Evolutionary conservation across 2,888 invertebrate species (phyloP), one percentile per base, ranked within the genome.

Genomic region (Eristalis pertinax): DNA sequence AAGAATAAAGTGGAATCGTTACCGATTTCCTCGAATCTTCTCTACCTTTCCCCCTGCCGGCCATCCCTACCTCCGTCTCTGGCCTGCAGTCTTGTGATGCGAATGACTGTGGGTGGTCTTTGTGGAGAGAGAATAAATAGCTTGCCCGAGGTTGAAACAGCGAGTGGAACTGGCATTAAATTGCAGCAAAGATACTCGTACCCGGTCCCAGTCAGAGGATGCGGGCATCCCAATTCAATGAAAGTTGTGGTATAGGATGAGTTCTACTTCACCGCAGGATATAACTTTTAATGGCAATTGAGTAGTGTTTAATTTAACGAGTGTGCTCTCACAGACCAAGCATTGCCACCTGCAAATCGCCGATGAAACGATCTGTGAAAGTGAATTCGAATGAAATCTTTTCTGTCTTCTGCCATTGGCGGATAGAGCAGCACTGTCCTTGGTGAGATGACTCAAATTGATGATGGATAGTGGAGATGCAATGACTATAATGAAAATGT

Each of bases 1-100:
- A 76, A 82, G 65, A 82, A 76, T 84, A 84, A 79, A 87, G 79
- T 84, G 72, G 72, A 79, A 87, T 79, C 78, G 87, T 79, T 84
- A 72, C 75, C 75, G 84, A 84, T 83, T 78, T 68, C 65, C 38
- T 41, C 13, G 29, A 73, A 50, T 60, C 43, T 64, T 41, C 7
- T 19, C 19, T 50, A 50, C 50, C 50, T 64, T 32, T 24, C 41
- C n/a, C 38, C 68, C 13, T 13, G 29, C 32, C 19, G 4, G 43
- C 15, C n/a, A 15, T 26, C 3, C 15, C 24, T 15, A 26, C 1
- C 60, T 50, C 19, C 50, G 7, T 50, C 50, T 0, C 2, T 8
- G 19, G 8, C 19, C 8, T 19, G 43, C 43, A 15, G n/a, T 50
- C 19, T 19, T 19, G 19, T 8, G 19, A 19, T 50, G 58, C 10